A percentile compares a stretch with the other conserved stretches of the same genome.
Evolutionary conservation across 2,888 invertebrate genomes (phyloP).

Genomic region (Hirudinaria manillensis): DNA sequence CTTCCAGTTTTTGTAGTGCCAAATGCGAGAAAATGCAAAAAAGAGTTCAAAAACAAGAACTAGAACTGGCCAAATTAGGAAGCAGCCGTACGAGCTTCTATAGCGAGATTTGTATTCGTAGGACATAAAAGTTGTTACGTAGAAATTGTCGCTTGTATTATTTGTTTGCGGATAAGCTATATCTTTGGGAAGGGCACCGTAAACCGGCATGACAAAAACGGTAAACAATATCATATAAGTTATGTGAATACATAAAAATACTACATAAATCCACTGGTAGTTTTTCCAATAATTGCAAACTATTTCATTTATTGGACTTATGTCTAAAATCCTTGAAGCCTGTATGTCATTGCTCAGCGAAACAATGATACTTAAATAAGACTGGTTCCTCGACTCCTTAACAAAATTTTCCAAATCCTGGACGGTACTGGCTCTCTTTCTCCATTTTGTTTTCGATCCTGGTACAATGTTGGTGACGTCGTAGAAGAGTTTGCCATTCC

Average conservation of each 20-base stretch:
- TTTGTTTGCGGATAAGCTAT: neutral
- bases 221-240: slow-evolving; percentile 48
- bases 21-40: slow-evolving; percentile 36
- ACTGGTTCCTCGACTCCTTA: slow-evolving; percentile 27
- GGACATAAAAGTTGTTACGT: neutral
- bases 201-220: slow-evolving; percentile 35
- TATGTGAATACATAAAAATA: slow-evolving; percentile 47
- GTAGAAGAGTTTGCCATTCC: slow-evolving; percentile 36
- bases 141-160: neutral
- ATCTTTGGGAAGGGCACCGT: neutral
- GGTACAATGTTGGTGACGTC: slow-evolving; percentile 45
- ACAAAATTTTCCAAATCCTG: slow-evolving; percentile 5
- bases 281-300: slow-evolving; percentile 46
- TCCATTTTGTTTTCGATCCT: slow-evolving; percentile 29
- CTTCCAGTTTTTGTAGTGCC: neutral
- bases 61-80: slow-evolving; percentile 39
- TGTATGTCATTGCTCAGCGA: slow-evolving; percentile 41
- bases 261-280: slow-evolving; percentile 46
- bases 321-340: slow-evolving; percentile 46
- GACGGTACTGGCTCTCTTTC: slow-evolving; percentile 2
- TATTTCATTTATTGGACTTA: slow-evolving; percentile 46
- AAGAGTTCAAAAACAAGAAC: slow-evolving; percentile 36
- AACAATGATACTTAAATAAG: slow-evolving; percentile 48
- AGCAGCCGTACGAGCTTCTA: slow-evolving; percentile 28
- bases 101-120: slow-evolving; percentile 10